Evolutionary conservation across 2,797 vertebrate species (phyloP).

Genomic region (Notolabrus celidotus): DNA sequence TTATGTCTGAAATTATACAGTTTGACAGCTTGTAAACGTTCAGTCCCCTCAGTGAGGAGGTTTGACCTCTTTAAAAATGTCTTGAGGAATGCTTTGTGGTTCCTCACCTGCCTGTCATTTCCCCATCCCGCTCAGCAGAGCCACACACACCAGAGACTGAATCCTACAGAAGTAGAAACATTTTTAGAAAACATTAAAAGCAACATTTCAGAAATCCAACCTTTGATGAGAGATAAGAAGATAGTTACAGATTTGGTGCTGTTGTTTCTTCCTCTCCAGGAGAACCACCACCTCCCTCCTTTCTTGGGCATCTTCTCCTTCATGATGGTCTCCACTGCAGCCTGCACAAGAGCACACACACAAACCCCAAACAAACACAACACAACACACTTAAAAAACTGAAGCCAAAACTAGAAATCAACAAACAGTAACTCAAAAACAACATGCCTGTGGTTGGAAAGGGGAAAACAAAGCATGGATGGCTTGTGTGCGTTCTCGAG

Average conservation of each 20-base stretch:
- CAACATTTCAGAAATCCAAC: neutral
- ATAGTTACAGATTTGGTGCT: constrained; percentile 86
- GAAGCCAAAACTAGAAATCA: constrained; percentile 61
- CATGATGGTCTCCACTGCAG: constrained; percentile 94
- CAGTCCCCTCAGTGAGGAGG: neutral
- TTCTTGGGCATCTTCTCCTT: constrained; percentile 99
- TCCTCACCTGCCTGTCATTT: constrained; percentile 86
- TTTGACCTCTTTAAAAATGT: neutral
- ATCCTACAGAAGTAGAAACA: constrained; percentile 82
- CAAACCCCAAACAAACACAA: constrained; percentile 15
- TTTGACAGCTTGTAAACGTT: neutral
- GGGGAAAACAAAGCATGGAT: constrained; percentile 1
- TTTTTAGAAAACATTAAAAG: neutral
- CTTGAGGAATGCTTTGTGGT: neutral
- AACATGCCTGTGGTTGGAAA: constrained; percentile 3
- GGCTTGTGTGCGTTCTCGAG: neutral
- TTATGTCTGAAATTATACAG: constrained; percentile 83
- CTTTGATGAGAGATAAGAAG: too few relatives aligned
- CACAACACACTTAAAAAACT: constrained; percentile 60
- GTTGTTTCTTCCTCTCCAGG: constrained; percentile 93
- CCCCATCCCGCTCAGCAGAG: constrained; percentile 78
- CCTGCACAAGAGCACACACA: constrained; percentile 84
- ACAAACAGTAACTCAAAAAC: constrained; percentile 47
- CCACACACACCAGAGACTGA: constrained; percentile 79
- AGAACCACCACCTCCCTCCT: constrained; percentile 98